Conservation (phyloP, 1,140 invertebrate species). For the Tetramorium parvispinum region DNA sequence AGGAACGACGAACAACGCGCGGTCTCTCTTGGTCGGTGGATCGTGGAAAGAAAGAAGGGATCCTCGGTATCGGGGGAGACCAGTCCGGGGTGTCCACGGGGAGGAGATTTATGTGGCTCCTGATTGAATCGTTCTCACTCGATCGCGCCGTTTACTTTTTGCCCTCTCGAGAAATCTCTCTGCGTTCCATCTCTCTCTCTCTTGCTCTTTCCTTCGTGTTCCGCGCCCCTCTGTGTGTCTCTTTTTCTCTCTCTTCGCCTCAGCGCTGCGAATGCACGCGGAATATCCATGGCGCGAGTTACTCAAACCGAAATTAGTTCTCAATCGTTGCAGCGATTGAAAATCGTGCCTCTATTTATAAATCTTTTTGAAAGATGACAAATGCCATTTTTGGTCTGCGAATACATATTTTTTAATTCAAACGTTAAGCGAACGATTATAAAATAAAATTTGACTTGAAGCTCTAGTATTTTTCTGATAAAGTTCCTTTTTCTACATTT, state of each 20-base stretch:
- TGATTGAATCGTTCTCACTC: constrained; percentile 87
- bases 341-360: not conserved
- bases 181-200: constrained; percentile 38
- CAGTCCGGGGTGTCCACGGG: constrained; percentile 83
- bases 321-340: not conserved
- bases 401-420: not conserved
- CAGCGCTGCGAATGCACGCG: constrained; percentile 1
- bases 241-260: constrained; percentile 49
- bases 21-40: constrained; percentile 62
- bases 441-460: not conserved
- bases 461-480: constrained; percentile 1
- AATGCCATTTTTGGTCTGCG: not conserved
- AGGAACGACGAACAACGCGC: constrained; percentile 52
- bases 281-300: constrained; percentile 27
- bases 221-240: not conserved
- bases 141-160: constrained; percentile 84
- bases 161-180: constrained; percentile 68
- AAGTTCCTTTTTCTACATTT: not conserved
- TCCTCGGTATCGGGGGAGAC: constrained; percentile 70
- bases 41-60: constrained; percentile 68
- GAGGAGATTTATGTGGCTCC: constrained; percentile 86
- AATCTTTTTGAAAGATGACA: not conserved
- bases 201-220: not conserved
- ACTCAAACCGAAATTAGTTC: constrained; percentile 34
- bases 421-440: not conserved